Percentiles rank a stretch among this genome's conserved stretches.
These are phyloP conservation scores for Myotis myotis DNA, from an alignment of 2,797 vertebrate genomes.

Conservation along the genomic window DNA sequence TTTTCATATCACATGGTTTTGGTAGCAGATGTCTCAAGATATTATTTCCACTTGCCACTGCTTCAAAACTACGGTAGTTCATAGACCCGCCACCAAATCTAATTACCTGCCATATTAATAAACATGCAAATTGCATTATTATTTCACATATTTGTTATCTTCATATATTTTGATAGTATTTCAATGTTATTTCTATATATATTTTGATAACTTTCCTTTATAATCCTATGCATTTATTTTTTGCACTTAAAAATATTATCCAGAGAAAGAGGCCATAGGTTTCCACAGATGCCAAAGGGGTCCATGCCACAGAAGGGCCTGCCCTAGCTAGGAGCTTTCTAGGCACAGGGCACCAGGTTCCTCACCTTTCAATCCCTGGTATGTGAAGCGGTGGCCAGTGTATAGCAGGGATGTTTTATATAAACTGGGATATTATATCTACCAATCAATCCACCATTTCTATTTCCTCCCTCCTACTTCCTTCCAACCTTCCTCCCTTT, in stretches of 20 bases:
- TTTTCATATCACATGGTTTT: not conserved
- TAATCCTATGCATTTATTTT: not conserved
- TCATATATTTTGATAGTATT: not conserved
- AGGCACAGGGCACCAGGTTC: not conserved
- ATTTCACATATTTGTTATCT: not conserved
- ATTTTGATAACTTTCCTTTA: not conserved
- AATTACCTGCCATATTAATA: conserved; percentile 19
- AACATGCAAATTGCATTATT: not conserved
- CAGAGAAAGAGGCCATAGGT: not conserved
- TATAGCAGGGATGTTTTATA: not conserved
- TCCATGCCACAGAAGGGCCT: not conserved
- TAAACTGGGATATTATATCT: not conserved
- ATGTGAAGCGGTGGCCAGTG: not conserved
- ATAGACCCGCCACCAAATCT: conserved; percentile 19
- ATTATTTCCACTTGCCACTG: conserved; percentile 26
- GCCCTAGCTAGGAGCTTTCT: not conserved
- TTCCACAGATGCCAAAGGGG: not conserved
- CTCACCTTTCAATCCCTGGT: not conserved
- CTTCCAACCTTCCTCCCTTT: not conserved
- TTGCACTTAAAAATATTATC: not conserved
- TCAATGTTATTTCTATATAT: not conserved
- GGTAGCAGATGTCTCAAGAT: conserved; percentile 43
- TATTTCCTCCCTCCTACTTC: not conserved
- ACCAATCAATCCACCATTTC: not conserved
- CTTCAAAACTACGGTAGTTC: conserved; percentile 7